These are phyloP conservation scores for Diplodus sargus DNA, from an alignment of 2,797 vertebrate species.

Conservation along the genomic window DNA sequence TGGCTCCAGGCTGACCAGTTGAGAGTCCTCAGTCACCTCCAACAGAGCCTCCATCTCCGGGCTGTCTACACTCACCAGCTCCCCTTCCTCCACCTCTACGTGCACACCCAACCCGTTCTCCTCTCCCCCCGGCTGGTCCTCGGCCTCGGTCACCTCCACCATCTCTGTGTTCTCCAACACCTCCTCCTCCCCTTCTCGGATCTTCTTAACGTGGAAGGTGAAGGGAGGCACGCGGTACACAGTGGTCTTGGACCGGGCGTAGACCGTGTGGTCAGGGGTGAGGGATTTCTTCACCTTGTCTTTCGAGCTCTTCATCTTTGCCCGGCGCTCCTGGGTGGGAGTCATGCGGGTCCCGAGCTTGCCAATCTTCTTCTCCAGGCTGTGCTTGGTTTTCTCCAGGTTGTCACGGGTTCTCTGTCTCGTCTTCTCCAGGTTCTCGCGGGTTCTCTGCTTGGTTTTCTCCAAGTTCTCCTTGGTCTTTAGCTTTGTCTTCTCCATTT, in stretches of 20 bases:
- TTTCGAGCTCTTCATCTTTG: constrained; percentile 92
- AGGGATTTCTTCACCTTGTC: constrained; percentile 96
- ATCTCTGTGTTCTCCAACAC: constrained; percentile 87
- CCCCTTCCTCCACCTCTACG: constrained; percentile 77
- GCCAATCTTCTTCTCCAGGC: constrained; percentile 93
- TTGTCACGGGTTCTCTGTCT: constrained; percentile 91
- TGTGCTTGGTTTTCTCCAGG: constrained; percentile 94
- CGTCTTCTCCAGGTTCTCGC: constrained; percentile 95
- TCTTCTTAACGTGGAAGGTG: constrained; percentile 98
- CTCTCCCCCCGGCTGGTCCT: constrained; percentile 61
- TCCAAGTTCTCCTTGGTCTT: constrained; percentile 95
- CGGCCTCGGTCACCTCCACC: constrained; percentile 84
- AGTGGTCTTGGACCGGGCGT: constrained; percentile 92
- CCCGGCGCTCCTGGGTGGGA: constrained; percentile 90
- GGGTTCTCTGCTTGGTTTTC: constrained; percentile 94
- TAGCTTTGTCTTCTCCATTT: constrained; percentile 94
- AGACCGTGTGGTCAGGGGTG: constrained; percentile 90
- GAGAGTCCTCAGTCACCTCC: constrained; percentile 91
- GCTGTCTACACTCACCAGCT: constrained; percentile 81
- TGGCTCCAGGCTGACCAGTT: constrained; percentile 89
- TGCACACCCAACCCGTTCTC: constrained; percentile 70
- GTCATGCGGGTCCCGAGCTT: constrained; percentile 93
- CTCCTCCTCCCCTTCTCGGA: constrained; percentile 90
- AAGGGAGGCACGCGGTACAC: constrained; percentile 98
- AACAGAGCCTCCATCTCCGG: constrained; percentile 88